These are phyloP conservation scores for Cephus spinipes DNA, from an alignment of 2,888 invertebrate genomes.

Conservation along the genomic window DNA sequence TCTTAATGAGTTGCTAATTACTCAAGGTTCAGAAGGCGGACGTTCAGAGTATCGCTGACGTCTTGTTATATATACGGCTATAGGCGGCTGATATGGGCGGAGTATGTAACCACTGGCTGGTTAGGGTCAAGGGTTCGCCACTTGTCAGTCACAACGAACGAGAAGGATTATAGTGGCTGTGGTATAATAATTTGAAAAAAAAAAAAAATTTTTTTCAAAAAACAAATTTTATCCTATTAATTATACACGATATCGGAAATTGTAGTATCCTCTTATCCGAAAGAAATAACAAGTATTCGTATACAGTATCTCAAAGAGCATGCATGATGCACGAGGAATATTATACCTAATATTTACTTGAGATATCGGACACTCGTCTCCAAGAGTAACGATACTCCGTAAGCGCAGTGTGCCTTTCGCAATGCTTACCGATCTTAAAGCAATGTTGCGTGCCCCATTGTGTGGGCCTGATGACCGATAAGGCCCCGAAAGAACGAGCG, in stretches of 20 bases:
- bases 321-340: constrained; percentile 25
- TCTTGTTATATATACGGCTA: constrained; percentile 14
- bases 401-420: constrained; percentile 47
- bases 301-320: no score
- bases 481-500: constrained; percentile 16
- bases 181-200: no score
- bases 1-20: constrained; percentile 24
- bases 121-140: neutral
- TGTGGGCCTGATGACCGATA: constrained; percentile 44
- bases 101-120: neutral
- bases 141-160: neutral
- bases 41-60: constrained; percentile 11
- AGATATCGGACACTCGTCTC: constrained; percentile 54
- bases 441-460: constrained; percentile 45
- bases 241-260: no score
- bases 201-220: no score
- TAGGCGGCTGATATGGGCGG: constrained; percentile 9
- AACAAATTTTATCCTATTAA: no score
- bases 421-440: constrained; percentile 42
- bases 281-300: no score
- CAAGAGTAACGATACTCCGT: constrained; percentile 37
- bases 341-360: constrained; percentile 49
- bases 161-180: no score
- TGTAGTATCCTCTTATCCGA: no score
- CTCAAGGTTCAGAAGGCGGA: constrained; percentile 9